Base-by-base conservation (phyloP, 1,140 invertebrate species). In the silkworm (Bombyx mori) region DNA sequence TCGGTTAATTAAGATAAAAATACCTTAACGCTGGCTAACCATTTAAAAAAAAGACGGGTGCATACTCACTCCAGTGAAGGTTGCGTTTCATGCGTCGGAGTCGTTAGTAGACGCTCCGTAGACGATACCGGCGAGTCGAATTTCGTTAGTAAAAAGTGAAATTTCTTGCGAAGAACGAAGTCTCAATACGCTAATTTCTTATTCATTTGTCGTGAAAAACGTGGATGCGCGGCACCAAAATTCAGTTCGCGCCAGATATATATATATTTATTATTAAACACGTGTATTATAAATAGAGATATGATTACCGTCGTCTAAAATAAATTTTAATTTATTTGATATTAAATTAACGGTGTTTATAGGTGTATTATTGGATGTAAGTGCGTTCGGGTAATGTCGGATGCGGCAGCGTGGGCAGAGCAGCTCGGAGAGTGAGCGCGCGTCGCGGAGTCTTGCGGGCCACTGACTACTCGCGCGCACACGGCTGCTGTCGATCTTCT, bases 111-210 rank as follows among this genome's bases (percentile, higher is more conserved):
- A 66, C 62, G 55, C 48, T 57, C 56, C 60, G 72, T 63, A 76
- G 75, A 73, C 73, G 68, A 71, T 69, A 65, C 60, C 55, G 55
- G 53, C 44, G 65, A 68, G 69, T 74, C 62, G 72, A 65, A 71
- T 63, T 68, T 80, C 68, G 71, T 60, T 71, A 65, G 73, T 80
- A 81, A 86, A 82, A 86, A 86, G 79, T 84, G 79, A 86, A 86
- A 84, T 80, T 84, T 76, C 68, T 79, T 73, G 76, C 73, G 72
- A 57, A 57, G 63, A 70, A 54, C 60, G 63, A 71, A 68, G 69
- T 57, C 63, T 60, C 68, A 64, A 18, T 61, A 61, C 63, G 73
- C 75, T 78, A 81, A 76, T 79, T 66, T 65, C 63, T 79, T 82
- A 82, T 80, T 77, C 79, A 82, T 79, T 81, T 56, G 67, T 56